Conservation (phyloP, 2,797 vertebrate species). For the Clarias platycephalus region DNA sequence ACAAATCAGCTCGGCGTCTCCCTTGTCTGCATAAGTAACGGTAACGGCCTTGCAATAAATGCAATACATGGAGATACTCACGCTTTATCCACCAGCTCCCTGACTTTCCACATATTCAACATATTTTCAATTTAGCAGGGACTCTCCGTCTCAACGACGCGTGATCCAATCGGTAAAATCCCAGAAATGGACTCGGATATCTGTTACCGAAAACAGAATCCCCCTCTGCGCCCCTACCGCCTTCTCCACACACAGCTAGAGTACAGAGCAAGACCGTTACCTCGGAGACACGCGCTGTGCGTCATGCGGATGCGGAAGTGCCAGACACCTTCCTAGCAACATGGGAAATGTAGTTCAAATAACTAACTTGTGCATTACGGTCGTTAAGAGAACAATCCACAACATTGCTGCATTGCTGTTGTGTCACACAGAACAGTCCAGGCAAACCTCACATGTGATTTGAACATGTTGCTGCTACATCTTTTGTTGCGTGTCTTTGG, state of each 20-base stretch:
- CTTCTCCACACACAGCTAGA: slow-evolving; percentile 45
- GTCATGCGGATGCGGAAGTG: slow-evolving; percentile 61
- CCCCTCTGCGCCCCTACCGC: slow-evolving; percentile 21
- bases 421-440: no score
- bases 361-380: no score
- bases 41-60: slow-evolving; percentile 56
- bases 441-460: no score
- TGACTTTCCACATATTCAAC: slow-evolving; percentile 98
- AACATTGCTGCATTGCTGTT: no score
- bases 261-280: slow-evolving; percentile 68
- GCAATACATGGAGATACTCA: slow-evolving; percentile 77
- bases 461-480: no score
- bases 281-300: slow-evolving; percentile 72
- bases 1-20: slow-evolving; percentile 57
- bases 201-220: slow-evolving; percentile 58
- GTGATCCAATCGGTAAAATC: slow-evolving; percentile 60
- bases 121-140: slow-evolving; percentile 73
- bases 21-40: slow-evolving; percentile 48
- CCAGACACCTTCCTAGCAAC: neutral
- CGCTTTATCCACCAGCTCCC: slow-evolving; percentile 98
- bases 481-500: no score
- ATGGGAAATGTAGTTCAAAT: slow-evolving; percentile 48
- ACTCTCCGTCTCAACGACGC: slow-evolving; percentile 68
- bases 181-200: slow-evolving; percentile 60
- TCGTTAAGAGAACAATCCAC: no score